Evolutionary conservation across 2,888 invertebrate species (phyloP).

Genomic region (Epinotia ramella): DNA sequence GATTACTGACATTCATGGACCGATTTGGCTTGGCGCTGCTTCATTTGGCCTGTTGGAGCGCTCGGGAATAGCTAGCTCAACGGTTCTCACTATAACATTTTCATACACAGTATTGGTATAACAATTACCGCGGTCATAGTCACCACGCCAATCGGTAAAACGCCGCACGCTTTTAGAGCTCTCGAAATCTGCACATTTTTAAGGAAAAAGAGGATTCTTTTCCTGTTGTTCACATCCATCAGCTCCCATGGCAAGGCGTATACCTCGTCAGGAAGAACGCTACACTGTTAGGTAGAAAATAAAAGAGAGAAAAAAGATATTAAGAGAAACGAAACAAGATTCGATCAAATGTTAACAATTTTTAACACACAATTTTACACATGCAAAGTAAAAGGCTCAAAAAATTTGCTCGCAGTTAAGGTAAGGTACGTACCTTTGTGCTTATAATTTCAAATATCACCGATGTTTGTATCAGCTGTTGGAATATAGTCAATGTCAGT

Average conservation of each 20-base stretch:
- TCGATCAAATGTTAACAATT: too few relatives aligned
- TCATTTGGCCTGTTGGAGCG: too few relatives aligned
- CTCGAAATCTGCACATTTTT: constrained; percentile 25
- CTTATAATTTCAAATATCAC: constrained; percentile 35
- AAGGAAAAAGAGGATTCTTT: constrained; percentile 1
- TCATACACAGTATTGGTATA: not conserved
- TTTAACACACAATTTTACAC: too few relatives aligned
- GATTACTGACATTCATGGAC: too few relatives aligned
- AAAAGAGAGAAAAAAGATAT: too few relatives aligned
- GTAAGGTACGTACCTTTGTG: constrained; percentile 30
- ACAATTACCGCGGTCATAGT: constrained; percentile 32
- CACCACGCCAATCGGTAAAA: constrained; percentile 30
- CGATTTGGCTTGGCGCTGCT: too few relatives aligned
- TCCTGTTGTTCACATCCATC: constrained; percentile 22
- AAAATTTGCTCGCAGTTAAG: too few relatives aligned
- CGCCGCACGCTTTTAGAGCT: constrained; percentile 23
- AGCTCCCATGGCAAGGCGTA: constrained; percentile 31
- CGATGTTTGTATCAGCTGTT: constrained; percentile 29
- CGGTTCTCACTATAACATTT: too few relatives aligned
- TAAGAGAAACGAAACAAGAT: too few relatives aligned
- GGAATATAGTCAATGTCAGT: constrained; percentile 9
- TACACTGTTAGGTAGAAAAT: not conserved
- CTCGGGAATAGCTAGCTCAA: too few relatives aligned
- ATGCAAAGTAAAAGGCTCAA: too few relatives aligned
- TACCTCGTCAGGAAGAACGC: constrained; percentile 11